A percentile compares a stretch with the other conserved stretches of the same genome.
phyloP scores from a whole-genome alignment of 2,888 invertebrate species.

The Polydesmus complanatus region DNA sequence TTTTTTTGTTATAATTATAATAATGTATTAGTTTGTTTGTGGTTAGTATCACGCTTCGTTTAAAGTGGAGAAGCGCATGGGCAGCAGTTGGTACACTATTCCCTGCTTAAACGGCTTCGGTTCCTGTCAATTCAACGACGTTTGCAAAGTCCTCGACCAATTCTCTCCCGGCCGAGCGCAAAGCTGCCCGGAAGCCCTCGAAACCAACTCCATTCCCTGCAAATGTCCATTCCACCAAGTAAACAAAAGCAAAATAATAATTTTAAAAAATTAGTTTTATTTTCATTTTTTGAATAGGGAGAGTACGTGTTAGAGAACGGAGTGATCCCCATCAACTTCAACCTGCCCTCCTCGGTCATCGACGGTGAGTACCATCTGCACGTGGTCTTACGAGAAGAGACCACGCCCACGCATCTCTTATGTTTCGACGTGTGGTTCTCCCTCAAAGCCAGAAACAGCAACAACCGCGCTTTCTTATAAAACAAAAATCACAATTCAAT shows the following conservation, averaged over 20 bases:
- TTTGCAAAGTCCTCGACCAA: not conserved
- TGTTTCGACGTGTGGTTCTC: not conserved
- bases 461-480: too few relatives aligned
- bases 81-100: not conserved
- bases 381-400: not conserved
- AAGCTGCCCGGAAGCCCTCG: not conserved
- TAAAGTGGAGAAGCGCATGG: not conserved
- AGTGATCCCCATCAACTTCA: not conserved
- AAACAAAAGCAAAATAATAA: not conserved
- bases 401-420: not conserved
- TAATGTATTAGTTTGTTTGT: too few relatives aligned
- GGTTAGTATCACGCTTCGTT: not conserved
- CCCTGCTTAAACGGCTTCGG: not conserved
- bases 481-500: too few relatives aligned
- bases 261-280: not conserved
- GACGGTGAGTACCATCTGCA: not conserved
- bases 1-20: too few relatives aligned
- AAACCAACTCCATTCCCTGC: not conserved
- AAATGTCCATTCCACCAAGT: not conserved
- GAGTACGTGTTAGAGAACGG: not conserved
- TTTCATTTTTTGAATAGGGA: not conserved
- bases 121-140: not conserved
- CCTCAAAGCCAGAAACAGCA: not conserved
- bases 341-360: not conserved
- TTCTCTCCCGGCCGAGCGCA: not conserved